Evolutionary conservation across 2,113 vertebrate genomes (phyloP).

Genomic region (Mohoua ochrocephala): DNA sequence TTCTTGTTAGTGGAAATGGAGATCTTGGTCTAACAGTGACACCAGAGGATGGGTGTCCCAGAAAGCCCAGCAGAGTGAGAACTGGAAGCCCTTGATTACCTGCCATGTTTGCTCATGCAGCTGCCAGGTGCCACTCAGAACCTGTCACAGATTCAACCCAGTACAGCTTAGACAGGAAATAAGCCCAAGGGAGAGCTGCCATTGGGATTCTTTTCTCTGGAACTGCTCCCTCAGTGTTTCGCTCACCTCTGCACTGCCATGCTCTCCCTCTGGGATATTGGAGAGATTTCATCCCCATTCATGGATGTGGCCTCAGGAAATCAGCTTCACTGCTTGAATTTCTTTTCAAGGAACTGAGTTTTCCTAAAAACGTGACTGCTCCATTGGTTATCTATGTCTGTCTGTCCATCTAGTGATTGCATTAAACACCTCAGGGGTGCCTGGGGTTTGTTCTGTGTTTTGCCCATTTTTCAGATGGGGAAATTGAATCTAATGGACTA

Average conservation of each 20-base stretch:
- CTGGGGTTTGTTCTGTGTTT: background rate
- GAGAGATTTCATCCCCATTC: background rate
- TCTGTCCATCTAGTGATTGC: background rate
- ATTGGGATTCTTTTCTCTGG: fast-evolving
- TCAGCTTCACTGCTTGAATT: background rate
- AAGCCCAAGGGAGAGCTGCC: background rate
- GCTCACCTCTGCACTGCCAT: background rate
- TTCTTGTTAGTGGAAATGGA: background rate
- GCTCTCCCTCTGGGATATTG: background rate
- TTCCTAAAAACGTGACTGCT: background rate
- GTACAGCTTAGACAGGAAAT: background rate
- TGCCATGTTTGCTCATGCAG: background rate
- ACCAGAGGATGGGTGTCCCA: background rate
- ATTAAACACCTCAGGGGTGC: background rate
- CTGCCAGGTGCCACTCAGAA: background rate
- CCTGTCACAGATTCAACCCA: no score
- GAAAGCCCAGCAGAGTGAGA: background rate
- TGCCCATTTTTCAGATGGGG: background rate
- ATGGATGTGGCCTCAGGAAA: background rate
- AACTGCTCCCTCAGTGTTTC: background rate
- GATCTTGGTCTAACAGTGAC: background rate
- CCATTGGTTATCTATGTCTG: fast-evolving
- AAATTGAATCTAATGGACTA: background rate
- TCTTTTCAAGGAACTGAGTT: background rate
- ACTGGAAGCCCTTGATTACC: background rate